Base-by-base conservation (phyloP, 1,140 invertebrate genomes). In the Drosophila triauraria region DNA sequence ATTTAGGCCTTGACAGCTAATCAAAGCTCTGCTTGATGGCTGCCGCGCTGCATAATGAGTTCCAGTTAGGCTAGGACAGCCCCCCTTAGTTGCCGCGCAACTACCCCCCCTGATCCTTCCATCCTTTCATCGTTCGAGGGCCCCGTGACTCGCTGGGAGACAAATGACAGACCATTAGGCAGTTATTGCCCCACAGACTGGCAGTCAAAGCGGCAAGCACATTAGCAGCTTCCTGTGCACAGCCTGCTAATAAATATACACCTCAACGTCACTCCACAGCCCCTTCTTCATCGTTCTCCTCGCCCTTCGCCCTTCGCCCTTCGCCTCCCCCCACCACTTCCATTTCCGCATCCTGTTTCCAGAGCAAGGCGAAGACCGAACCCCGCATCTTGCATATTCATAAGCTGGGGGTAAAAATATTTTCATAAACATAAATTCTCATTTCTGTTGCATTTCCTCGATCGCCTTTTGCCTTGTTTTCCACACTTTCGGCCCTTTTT, bases 371-470 rank as follows among this genome's bases (percentile, higher is more conserved):
- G 12, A 20, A 54, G 51, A n/a, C 32, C 7, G 32, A 15, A 3
- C n/a, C 9, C 8, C 42, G 46, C 54, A 75, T 63, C 74, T 58
- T 82, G 79, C 79, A 82, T 82, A 82, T 82, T 82, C 80, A 82
- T 82, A 82, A 82, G 75, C 74, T 51, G 38, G 40, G 65, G 63
- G 60, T 78, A 69, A 87, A 80, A 88, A 74, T 78, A 87, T 75
- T 82, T 78, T 77, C 69, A 83, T 88, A 80, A 64, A 56, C 80
- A 87, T 88, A 88, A 83, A 88, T 88, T 88, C 65, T 88, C 84
- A 87, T 88, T 80, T 88, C 68, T 82, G 83, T 88, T 87, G 83
- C 83, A 82, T 80, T 88, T 87, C 72, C 84, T 88, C 74, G 84
- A 87, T 83, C 75, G 62, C 63, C 61, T 60, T 76, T 80, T 81